These are phyloP conservation scores for Boloria euphrosyne DNA, from an alignment of 2,888 invertebrate genomes.

Conservation along the genomic window DNA sequence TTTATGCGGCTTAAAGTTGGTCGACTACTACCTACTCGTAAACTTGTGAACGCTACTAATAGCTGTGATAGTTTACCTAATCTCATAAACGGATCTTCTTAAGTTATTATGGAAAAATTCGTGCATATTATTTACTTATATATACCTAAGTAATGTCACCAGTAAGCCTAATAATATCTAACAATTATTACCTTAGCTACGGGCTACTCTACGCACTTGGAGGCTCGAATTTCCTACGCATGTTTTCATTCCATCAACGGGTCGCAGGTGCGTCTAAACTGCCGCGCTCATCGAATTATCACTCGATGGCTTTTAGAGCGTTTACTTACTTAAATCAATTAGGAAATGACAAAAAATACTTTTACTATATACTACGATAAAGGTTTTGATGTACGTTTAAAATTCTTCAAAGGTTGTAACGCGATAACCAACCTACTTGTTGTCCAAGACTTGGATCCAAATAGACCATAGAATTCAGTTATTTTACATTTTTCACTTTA, in stretches of 20 bases:
- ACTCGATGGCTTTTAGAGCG: conserved; percentile 29
- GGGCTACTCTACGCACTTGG: conserved; percentile 5
- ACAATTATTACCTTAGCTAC: background rate
- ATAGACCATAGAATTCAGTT: too few relatives aligned
- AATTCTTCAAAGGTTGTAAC: background rate
- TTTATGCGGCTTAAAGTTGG: too few relatives aligned
- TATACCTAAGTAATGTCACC: background rate
- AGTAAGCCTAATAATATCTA: background rate
- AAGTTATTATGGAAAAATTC: too few relatives aligned
- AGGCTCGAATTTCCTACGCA: conserved; percentile 12
- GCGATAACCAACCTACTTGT: too few relatives aligned
- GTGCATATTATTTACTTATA: too few relatives aligned
- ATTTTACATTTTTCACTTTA: too few relatives aligned
- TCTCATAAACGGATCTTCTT: too few relatives aligned
- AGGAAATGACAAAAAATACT: conserved; percentile 24
- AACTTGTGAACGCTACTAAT: too few relatives aligned
- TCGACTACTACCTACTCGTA: too few relatives aligned
- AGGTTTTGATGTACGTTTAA: background rate
- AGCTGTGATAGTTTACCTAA: too few relatives aligned
- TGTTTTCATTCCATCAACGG: conserved; percentile 49
- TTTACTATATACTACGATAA: conserved; percentile 2
- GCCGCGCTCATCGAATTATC: conserved; percentile 34
- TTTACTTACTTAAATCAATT: conserved; percentile 34
- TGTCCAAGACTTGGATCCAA: too few relatives aligned
- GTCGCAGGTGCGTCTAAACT: conserved; percentile 43